A percentile compares a stretch with the other conserved stretches of the same genome.
These are phyloP conservation scores for Mesembrinibis cayennensis DNA, from an alignment of 2,113 vertebrate species.

Conservation along the genomic window DNA sequence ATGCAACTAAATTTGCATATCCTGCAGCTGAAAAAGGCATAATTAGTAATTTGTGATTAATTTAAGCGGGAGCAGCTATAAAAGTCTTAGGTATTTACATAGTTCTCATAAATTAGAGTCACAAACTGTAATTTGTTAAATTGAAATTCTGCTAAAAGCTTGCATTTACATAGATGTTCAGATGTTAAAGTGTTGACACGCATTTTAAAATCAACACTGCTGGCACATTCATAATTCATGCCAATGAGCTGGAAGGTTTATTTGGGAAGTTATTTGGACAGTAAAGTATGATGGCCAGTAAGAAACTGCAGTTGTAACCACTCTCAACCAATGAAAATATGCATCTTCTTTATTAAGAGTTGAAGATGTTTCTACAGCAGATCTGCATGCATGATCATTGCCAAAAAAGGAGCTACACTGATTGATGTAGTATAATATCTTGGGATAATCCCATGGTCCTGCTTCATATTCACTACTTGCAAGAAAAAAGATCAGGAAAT, in stretches of 20 bases:
- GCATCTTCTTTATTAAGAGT: background rate
- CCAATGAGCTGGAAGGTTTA: constrained; percentile 22
- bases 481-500: background rate
- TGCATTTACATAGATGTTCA: constrained; percentile 70
- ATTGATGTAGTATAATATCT: background rate
- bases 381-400: background rate
- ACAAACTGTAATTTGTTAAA: constrained; percentile 76
- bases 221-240: constrained; percentile 64
- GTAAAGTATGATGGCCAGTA: constrained; percentile 1
- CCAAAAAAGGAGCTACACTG: background rate
- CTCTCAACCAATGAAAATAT: background rate
- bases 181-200: constrained; percentile 61
- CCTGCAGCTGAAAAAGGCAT: constrained; percentile 66
- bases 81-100: constrained; percentile 75
- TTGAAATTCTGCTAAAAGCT: constrained; percentile 73
- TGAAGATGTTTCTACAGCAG: background rate
- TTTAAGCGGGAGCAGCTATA: constrained; percentile 66
- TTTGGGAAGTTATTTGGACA: constrained; percentile 33
- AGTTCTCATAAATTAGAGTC: constrained; percentile 74
- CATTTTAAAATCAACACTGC: constrained; percentile 62
- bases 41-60: constrained; percentile 77
- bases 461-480: background rate
- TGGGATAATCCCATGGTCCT: background rate
- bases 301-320: background rate
- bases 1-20: constrained; percentile 60